Conservation (phyloP, 2,797 vertebrate genomes). For the Sciaenops ocellatus region DNA sequence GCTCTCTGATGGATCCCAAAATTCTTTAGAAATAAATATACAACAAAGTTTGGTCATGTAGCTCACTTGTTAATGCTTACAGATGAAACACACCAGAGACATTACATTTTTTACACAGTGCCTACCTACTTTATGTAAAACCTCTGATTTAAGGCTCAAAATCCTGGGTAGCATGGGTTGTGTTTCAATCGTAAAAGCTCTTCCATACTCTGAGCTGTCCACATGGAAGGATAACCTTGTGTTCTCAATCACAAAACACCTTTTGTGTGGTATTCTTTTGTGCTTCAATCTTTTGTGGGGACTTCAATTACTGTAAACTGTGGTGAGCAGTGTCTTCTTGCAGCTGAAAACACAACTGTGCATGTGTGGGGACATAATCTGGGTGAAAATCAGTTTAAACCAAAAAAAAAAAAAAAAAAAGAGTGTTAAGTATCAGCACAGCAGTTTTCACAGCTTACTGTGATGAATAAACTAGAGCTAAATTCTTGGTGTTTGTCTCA, state of each 20-base stretch:
- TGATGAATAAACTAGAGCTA: slow-evolving; percentile 17
- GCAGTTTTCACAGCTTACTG: slow-evolving; percentile 21
- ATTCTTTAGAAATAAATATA: slow-evolving; percentile 5
- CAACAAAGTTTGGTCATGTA: neutral
- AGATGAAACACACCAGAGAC: neutral
- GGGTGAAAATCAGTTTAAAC: slow-evolving; percentile 10
- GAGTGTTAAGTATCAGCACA: neutral
- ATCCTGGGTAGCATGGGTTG: slow-evolving; percentile 2
- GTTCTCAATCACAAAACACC: slow-evolving; percentile 36
- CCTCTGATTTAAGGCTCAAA: neutral
- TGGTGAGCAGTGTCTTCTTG: slow-evolving; percentile 14
- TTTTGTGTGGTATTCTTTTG: slow-evolving; percentile 48
- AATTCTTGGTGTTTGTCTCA: slow-evolving; percentile 3
- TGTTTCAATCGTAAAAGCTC: slow-evolving; percentile 21
- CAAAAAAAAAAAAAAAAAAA: neutral
- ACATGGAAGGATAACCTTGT: neutral
- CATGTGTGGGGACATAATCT: slow-evolving; percentile 8
- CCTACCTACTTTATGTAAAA: neutral
- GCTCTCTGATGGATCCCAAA: slow-evolving; percentile 15
- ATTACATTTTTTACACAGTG: neutral
- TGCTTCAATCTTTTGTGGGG: slow-evolving; percentile 40
- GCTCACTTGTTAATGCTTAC: neutral
- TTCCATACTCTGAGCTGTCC: slow-evolving; percentile 3
- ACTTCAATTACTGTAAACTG: slow-evolving; percentile 43
- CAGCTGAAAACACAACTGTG: slow-evolving; percentile 7